A percentile compares a stretch with the other conserved stretches of the same genome.
Evolutionary conservation across 2,113 vertebrate species (phyloP).

Genomic region (Cepphus grylle): DNA sequence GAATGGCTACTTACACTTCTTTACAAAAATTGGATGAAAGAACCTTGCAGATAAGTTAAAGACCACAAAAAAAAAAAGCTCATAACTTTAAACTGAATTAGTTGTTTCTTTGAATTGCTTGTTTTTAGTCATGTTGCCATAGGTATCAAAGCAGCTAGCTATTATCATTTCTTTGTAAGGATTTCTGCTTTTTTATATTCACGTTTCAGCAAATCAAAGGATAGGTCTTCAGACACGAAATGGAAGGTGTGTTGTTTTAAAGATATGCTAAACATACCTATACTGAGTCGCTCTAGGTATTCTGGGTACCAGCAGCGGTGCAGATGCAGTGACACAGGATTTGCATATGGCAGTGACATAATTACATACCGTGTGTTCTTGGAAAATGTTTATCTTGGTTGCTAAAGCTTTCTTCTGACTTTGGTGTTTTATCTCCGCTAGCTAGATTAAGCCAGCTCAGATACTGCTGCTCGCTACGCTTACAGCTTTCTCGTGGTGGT

Average conservation of each 20-base stretch:
- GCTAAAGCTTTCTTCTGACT: neutral
- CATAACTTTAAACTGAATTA: slow-evolving; percentile 22
- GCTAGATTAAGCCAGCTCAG: neutral
- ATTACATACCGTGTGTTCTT: neutral
- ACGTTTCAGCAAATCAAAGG: slow-evolving; percentile 14
- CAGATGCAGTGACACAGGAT: neutral
- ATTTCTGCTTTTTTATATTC: slow-evolving; percentile 11
- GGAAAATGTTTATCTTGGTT: neutral
- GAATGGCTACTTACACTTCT: slow-evolving; percentile 17
- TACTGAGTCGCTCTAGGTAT: accelerated
- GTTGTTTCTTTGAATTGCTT: slow-evolving; percentile 39
- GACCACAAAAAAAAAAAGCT: neutral
- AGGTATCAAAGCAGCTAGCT: slow-evolving; percentile 54
- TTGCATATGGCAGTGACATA: neutral
- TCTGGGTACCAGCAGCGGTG: neutral
- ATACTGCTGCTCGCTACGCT: neutral
- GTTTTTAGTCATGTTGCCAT: neutral
- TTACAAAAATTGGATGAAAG: slow-evolving; percentile 28
- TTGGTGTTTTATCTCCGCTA: neutral
- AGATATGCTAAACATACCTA: slow-evolving; percentile 30
- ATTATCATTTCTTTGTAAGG: slow-evolving; percentile 26
- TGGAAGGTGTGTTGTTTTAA: slow-evolving; percentile 36
- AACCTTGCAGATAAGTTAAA: slow-evolving; percentile 32
- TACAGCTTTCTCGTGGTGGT: neutral
- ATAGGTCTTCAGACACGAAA: neutral